These are phyloP conservation scores for Atta cephalotes DNA, from an alignment of 1,140 invertebrate genomes.

Conservation along the genomic window DNA sequence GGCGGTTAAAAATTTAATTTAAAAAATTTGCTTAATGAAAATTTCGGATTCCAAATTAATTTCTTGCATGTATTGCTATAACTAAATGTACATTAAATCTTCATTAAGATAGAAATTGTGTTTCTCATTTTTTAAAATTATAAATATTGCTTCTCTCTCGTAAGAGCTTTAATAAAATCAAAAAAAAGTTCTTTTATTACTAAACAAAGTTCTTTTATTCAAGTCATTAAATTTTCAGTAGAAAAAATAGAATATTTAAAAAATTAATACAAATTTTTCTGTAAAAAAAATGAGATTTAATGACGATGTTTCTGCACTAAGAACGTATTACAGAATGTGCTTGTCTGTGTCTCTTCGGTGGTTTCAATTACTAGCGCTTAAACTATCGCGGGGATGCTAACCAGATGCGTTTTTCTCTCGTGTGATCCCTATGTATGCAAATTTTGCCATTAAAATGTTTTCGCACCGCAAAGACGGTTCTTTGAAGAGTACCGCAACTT, in stretches of 20 bases:
- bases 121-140: background rate
- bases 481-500: slow-evolving; percentile 33
- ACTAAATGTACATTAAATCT: background rate
- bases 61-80: background rate
- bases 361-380: slow-evolving; percentile 34
- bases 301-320: background rate
- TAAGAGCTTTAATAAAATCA: background rate
- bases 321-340: background rate
- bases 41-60: background rate
- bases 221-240: background rate
- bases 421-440: slow-evolving; percentile 10
- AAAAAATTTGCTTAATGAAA: slow-evolving; percentile 13
- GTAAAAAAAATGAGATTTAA: background rate
- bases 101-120: background rate
- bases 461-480: slow-evolving; percentile 29
- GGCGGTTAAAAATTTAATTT: background rate
- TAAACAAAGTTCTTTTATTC: background rate
- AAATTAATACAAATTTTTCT: background rate
- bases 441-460: slow-evolving; percentile 51
- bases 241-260: background rate
- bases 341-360: background rate
- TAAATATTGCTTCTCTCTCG: background rate
- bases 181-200: no score
- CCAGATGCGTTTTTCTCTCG: background rate
- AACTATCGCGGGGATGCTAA: background rate